Conservation (phyloP, 2,888 invertebrate genomes). For the Zhengitettix transpicula region DNA sequence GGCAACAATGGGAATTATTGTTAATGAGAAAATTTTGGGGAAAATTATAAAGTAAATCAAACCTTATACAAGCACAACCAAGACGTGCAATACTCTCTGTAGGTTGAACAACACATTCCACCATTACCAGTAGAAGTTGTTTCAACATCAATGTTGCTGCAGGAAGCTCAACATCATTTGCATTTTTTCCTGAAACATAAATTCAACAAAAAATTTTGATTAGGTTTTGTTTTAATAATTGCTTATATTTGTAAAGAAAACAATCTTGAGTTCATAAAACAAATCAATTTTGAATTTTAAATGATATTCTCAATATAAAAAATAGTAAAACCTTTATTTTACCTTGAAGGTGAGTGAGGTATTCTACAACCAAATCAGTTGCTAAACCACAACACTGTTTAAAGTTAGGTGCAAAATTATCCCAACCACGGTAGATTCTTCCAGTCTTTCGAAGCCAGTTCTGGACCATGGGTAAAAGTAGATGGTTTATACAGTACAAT, state of each 20-base stretch:
- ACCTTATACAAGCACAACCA: constrained; percentile 78
- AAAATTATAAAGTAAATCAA: constrained; percentile 10
- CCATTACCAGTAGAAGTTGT: constrained; percentile 67
- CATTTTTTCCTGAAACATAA: constrained; percentile 14
- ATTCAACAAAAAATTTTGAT: background rate
- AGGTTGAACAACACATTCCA: constrained; percentile 81
- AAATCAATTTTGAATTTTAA: background rate
- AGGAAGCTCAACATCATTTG: constrained; percentile 24
- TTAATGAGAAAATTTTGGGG: no score
- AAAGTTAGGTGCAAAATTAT: constrained; percentile 70
- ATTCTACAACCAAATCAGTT: constrained; percentile 78
- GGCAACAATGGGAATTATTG: no score
- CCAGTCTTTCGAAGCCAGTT: constrained; percentile 64
- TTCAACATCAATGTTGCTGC: constrained; percentile 62
- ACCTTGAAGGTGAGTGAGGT: constrained; percentile 58
- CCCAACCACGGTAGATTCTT: constrained; percentile 48
- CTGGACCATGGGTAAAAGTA: constrained; percentile 82
- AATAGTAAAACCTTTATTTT: constrained; percentile 23
- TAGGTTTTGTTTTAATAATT: background rate
- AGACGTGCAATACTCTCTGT: constrained; percentile 79
- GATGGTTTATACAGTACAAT: constrained; percentile 79
- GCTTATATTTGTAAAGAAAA: background rate
- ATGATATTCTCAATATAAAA: background rate
- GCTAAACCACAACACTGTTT: constrained; percentile 90
- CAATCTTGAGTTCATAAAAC: background rate